Evolutionary conservation across 2,888 invertebrate genomes (phyloP), one percentile per base, ranked within the genome.

Genomic region (Mylabris sibirica): DNA sequence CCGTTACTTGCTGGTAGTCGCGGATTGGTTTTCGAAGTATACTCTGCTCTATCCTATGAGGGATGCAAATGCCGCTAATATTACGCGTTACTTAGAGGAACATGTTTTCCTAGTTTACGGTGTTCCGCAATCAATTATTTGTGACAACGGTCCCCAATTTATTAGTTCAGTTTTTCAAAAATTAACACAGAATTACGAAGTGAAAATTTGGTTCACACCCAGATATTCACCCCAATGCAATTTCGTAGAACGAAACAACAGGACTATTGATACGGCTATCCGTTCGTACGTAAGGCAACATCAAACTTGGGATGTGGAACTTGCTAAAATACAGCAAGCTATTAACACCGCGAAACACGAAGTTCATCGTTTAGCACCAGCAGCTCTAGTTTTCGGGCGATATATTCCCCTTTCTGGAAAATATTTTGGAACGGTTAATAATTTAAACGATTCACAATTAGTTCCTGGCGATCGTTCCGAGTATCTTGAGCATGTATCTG

Each of bases 141-240:
- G 68, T 60, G 75, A 74, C 57, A 75, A 75, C 64, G 71, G 72
- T 49, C 22, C 66, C 1, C 72, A 73, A 60, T 69, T 73, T 24
- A 44, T 53, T 8, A 60, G 63, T 2, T 20, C 63, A 24, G 38
- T 49, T 22, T 71, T 72, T 44, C 63, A 67, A 60, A 66, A 68
- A 0, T 22, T 72, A 12, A 49, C 63, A 14, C 35, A 66, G 1
- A 57, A 62, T 44, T 73, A 73, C 57, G 14, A 68, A 4, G 67
- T 72, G 0, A 69, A 69, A 59, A 69, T 72, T 5, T 72, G 68
- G 63, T 74, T 66, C 60, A 80, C 75, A 22, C 73, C 78, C 0
- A 41, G 68, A 3, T 81, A 83, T 66, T 74, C 78, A 17, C 80
- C 81, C 0, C 81, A 82, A 65, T 69, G 74, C 2, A 81, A 82